Conservation (phyloP, 2,888 invertebrate species). For the Tuta absoluta region DNA sequence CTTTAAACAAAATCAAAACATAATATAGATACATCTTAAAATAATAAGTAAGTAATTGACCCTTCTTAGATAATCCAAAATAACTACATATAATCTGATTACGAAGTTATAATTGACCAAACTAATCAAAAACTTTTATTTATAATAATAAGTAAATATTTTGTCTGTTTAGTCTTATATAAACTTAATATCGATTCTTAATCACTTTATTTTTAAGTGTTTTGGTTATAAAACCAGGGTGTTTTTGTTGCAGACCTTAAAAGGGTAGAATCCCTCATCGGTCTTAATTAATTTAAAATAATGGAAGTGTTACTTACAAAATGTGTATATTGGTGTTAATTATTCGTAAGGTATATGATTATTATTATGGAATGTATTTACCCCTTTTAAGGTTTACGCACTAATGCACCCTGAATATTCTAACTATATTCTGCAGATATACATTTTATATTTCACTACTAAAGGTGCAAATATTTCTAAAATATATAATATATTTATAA, state of each 20-base stretch:
- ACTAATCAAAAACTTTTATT: slow-evolving; percentile 72
- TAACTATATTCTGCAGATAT: slow-evolving; percentile 77
- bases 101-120: slow-evolving; percentile 79
- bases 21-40: slow-evolving; percentile 63
- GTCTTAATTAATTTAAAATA: background rate
- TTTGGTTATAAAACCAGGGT: slow-evolving; percentile 31
- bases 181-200: slow-evolving; percentile 52
- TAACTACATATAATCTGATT: slow-evolving; percentile 70
- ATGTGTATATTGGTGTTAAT: background rate
- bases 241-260: background rate
- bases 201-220: slow-evolving; percentile 46
- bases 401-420: slow-evolving; percentile 42
- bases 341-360: background rate
- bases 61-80: slow-evolving; percentile 77
- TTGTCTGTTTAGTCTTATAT: slow-evolving; percentile 58
- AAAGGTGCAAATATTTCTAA: slow-evolving; percentile 81
- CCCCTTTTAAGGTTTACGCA: background rate
- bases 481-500: slow-evolving; percentile 78
- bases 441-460: slow-evolving; percentile 76
- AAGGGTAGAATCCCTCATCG: background rate
- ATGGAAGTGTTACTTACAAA: background rate
- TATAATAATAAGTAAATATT: slow-evolving; percentile 49
- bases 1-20: slow-evolving; percentile 48
- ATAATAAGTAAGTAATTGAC: slow-evolving; percentile 76
- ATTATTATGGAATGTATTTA: background rate